Evolutionary conservation across 2,113 vertebrate species (phyloP).

Genomic region (Halcyon malimbica): DNA sequence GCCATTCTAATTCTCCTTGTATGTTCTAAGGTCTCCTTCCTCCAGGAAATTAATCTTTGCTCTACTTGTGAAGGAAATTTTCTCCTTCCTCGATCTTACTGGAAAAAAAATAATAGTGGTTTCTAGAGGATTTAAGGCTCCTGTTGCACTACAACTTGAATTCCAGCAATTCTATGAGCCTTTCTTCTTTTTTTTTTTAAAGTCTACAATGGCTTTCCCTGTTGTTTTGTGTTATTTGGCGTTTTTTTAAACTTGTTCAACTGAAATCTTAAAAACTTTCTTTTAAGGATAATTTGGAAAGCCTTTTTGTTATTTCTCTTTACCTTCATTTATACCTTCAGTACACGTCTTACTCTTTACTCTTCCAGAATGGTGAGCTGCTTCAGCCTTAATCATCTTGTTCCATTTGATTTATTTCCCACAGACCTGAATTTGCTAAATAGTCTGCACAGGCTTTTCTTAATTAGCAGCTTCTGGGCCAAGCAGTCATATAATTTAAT

Average conservation of each 20-base stretch:
- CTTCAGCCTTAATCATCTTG: not conserved
- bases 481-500: not conserved
- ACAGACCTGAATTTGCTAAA: not conserved
- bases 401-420: conserved; percentile 5
- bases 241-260: not conserved
- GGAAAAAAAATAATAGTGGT: not conserved
- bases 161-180: not conserved
- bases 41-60: conserved; percentile 21
- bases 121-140: not conserved
- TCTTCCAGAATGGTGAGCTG: not conserved
- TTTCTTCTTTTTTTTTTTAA: not conserved
- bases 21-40: not conserved
- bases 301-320: not conserved
- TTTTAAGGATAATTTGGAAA: not conserved
- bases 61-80: not conserved
- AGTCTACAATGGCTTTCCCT: not conserved
- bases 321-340: not conserved
- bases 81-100: not conserved
- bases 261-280: not conserved
- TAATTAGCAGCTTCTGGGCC: conserved; percentile 1
- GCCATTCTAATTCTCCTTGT: not conserved
- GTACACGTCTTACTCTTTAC: not conserved
- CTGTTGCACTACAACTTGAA: not conserved
- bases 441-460: not conserved
- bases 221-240: not conserved